Evolutionary conservation across 1,140 invertebrate genomes (phyloP).

Genomic region (Zaprionus inermis): DNA sequence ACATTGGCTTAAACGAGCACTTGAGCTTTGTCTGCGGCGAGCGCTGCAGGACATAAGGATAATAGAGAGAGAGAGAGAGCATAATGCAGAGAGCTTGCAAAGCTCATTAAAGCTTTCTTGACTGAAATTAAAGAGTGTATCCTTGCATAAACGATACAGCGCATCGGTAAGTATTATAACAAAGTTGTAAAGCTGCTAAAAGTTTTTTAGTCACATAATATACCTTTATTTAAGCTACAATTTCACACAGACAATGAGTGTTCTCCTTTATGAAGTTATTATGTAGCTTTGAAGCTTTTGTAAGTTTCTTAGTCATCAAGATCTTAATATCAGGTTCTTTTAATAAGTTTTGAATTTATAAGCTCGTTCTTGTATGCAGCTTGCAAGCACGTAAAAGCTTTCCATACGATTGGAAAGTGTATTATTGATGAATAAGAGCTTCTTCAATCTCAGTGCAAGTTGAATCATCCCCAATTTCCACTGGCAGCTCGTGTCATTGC

Average conservation of each 20-base stretch:
- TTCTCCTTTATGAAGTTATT: too few relatives aligned
- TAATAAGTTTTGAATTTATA: too few relatives aligned
- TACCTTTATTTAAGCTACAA: too few relatives aligned
- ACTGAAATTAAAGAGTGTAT: too few relatives aligned
- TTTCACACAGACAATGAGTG: too few relatives aligned
- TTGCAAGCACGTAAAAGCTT: neutral
- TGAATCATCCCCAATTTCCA: neutral
- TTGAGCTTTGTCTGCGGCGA: neutral
- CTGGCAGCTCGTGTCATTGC: constrained; percentile 23
- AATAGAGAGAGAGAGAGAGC: neutral
- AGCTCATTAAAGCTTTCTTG: constrained; percentile 1
- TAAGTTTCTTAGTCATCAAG: neutral
- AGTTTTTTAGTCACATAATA: neutral
- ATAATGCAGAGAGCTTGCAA: neutral
- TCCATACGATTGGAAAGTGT: neutral
- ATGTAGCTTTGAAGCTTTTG: neutral
- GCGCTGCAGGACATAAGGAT: too few relatives aligned
- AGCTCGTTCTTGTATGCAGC: neutral
- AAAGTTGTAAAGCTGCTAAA: constrained; percentile 2
- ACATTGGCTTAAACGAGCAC: constrained; percentile 9
- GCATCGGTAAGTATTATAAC: too few relatives aligned
- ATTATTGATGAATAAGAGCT: neutral
- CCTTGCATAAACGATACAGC: too few relatives aligned
- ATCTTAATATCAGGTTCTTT: too few relatives aligned
- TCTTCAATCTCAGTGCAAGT: neutral